phyloP scores from a whole-genome alignment of 23 tunicate species.

The Trididemnum nubilum region DNA sequence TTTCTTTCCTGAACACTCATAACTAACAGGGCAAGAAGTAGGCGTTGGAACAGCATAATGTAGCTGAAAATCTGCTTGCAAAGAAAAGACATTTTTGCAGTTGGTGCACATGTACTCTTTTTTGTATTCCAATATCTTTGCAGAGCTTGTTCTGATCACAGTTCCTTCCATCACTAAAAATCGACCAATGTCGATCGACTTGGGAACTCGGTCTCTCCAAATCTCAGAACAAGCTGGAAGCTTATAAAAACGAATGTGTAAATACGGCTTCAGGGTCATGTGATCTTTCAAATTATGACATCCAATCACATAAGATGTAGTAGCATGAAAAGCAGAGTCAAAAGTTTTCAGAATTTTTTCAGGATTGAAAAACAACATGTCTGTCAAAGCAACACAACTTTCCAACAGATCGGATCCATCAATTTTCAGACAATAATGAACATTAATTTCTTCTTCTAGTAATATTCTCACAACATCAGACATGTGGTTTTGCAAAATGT shows the following conservation, averaged over 20 bases:
- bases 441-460: conserved; percentile 66
- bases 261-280: conserved; percentile 62
- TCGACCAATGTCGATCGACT: conserved; percentile 74
- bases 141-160: conserved; percentile 84
- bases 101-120: conserved; percentile 76
- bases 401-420: conserved; percentile 71
- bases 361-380: conserved; percentile 49
- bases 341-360: conserved; percentile 55
- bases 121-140: conserved; percentile 66
- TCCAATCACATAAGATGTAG: conserved; percentile 22
- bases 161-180: conserved; percentile 86
- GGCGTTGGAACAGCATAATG: conserved; percentile 66
- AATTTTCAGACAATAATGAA: conserved; percentile 64
- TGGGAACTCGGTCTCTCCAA: conserved; percentile 89
- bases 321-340: conserved; percentile 34
- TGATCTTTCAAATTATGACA: conserved; percentile 44
- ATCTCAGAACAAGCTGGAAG: conserved; percentile 74
- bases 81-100: conserved; percentile 56
- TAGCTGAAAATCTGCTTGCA: conserved; percentile 70
- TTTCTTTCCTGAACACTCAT: conserved; percentile 63
- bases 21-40: conserved; percentile 56
- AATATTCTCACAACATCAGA: conserved; percentile 64
- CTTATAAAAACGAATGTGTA: conserved; percentile 70
- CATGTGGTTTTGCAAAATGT: conserved; percentile 43
- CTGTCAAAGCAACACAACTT: conserved; percentile 42